These are phyloP conservation scores for Poeciliopsis prolifica DNA, from an alignment of 2,113 vertebrate genomes.

Conservation along the genomic window DNA sequence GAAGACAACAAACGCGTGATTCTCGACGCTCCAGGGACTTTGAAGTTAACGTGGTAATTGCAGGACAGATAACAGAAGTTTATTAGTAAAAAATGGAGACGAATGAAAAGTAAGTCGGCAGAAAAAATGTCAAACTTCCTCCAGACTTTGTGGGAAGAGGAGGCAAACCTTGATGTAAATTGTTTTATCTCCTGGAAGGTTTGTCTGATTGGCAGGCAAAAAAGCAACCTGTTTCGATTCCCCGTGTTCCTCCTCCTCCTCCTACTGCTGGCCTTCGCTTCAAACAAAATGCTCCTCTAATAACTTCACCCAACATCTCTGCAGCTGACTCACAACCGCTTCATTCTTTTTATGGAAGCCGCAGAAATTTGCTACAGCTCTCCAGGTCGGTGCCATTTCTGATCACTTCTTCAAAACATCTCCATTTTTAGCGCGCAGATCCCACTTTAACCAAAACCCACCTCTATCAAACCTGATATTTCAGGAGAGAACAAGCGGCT, in stretches of 20 bases:
- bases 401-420: not conserved
- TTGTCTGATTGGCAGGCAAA: constrained; percentile 32
- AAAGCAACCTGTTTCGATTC: constrained; percentile 29
- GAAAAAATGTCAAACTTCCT: not conserved
- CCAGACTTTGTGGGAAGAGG: not conserved
- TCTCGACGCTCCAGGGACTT: not conserved
- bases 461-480: constrained; percentile 19
- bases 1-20: not conserved
- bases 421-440: constrained; percentile 15
- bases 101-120: not conserved
- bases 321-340: constrained; percentile 23
- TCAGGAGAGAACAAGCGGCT: not conserved
- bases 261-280: constrained; percentile 28
- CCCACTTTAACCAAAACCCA: constrained; percentile 26
- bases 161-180: constrained; percentile 20
- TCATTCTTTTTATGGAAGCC: constrained; percentile 26
- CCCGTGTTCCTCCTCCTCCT: constrained; percentile 11
- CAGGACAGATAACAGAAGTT: not conserved
- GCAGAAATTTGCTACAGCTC: constrained; percentile 37
- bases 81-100: not conserved
- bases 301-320: constrained; percentile 28
- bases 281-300: constrained; percentile 50
- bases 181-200: constrained; percentile 17
- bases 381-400: not conserved
- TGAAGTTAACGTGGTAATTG: constrained; percentile 3